Conservation (phyloP, 1,140 invertebrate genomes). For the Zaprionus lachaisei region DNA sequence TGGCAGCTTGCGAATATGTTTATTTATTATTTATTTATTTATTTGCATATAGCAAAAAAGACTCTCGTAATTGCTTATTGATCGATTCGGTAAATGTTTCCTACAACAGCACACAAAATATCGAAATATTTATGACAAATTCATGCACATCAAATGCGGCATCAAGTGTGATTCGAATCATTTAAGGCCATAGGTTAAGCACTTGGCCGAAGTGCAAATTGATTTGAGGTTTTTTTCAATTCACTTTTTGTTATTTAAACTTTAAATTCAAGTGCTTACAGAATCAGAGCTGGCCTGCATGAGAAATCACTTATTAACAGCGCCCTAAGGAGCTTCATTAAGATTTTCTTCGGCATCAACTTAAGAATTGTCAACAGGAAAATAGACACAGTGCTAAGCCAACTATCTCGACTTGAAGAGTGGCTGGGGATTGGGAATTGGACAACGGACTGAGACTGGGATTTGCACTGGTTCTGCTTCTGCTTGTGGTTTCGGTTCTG, state of each 20-base stretch:
- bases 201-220: constrained; percentile 40
- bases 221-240: constrained; percentile 14
- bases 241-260: not conserved
- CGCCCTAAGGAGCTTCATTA: constrained; percentile 51
- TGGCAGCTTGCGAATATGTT: constrained; percentile 41
- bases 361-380: constrained; percentile 38
- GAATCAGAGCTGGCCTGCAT: not conserved
- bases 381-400: constrained; percentile 34
- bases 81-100: constrained; percentile 68
- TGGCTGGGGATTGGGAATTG: not conserved
- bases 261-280: not conserved
- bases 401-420: constrained; percentile 33
- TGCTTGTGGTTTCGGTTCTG: constrained; percentile 6
- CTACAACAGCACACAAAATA: constrained; percentile 32
- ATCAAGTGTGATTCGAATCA: constrained; percentile 39
- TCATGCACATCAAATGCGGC: constrained; percentile 31
- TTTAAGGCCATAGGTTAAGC: constrained; percentile 19
- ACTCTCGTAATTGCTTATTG: constrained; percentile 69
- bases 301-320: constrained; percentile 46
- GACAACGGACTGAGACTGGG: not conserved
- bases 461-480: constrained; percentile 1
- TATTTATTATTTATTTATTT: constrained; percentile 45
- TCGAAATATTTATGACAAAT: constrained; percentile 58
- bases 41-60: constrained; percentile 25
- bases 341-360: constrained; percentile 2